Percentiles rank a stretch among this genome's conserved stretches.
phyloP scores from a whole-genome alignment of 92 coral and sea anemone species.

The Paragorgia papillata region DNA sequence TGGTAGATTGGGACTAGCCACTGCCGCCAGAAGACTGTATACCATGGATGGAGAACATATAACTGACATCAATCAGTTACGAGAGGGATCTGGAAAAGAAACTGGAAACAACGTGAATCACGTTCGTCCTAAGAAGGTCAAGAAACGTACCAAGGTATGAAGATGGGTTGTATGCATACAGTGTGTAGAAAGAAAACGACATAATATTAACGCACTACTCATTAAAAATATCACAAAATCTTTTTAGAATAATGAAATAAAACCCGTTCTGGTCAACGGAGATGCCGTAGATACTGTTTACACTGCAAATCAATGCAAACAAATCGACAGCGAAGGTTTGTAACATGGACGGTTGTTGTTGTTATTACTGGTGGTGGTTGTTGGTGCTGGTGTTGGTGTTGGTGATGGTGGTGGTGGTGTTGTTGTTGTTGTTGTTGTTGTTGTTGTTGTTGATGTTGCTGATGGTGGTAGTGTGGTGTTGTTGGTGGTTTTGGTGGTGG shows the following conservation, averaged over 20 bases:
- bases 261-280: not conserved
- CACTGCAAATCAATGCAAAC: conserved; percentile 26
- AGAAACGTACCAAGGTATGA: conserved; percentile 49
- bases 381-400: too few relatives aligned
- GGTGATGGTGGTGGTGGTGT: too few relatives aligned
- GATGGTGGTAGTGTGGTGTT: too few relatives aligned
- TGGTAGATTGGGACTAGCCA: conserved; percentile 68
- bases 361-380: too few relatives aligned
- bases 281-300: conserved; percentile 23
- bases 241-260: not conserved
- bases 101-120: not conserved
- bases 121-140: conserved; percentile 2
- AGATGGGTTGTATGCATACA: not conserved
- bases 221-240: not conserved
- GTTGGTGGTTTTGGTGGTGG: too few relatives aligned
- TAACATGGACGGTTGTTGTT: too few relatives aligned
- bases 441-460: too few relatives aligned
- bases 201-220: too few relatives aligned
- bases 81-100: not conserved
- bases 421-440: too few relatives aligned
- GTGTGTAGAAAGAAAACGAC: not conserved
- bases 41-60: conserved; percentile 81
- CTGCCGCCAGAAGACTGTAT: conserved; percentile 90
- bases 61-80: conserved; percentile 70
- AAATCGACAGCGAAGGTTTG: not conserved